Conservation (phyloP, 2,113 vertebrate genomes). For the Thamnophis sirtalis region DNA sequence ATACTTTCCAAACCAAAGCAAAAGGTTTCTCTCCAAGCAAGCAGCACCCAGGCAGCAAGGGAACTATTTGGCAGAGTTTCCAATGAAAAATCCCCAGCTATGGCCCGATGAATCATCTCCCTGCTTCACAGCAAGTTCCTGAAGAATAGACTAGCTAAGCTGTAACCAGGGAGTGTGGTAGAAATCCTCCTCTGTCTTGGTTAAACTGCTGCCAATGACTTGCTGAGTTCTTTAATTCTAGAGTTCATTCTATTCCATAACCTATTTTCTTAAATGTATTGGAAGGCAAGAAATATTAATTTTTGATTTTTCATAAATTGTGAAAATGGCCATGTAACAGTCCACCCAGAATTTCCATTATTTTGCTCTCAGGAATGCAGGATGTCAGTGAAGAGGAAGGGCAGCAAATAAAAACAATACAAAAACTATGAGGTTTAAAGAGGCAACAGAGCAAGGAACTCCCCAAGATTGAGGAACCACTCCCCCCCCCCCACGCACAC, state of each 20-base stretch:
- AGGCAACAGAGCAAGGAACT: not conserved
- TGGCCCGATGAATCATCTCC: slow-evolving; percentile 29
- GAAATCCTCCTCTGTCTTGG: not conserved
- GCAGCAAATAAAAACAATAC: not conserved
- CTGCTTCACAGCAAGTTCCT: slow-evolving; percentile 28
- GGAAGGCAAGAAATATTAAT: not conserved
- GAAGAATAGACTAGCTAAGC: slow-evolving; percentile 21
- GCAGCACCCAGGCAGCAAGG: slow-evolving; percentile 30
- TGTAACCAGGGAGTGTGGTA: not conserved
- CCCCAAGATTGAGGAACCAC: not conserved
- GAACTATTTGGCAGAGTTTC: slow-evolving; percentile 20
- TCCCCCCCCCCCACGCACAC: too few relatives aligned
- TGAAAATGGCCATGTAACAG: not conserved
- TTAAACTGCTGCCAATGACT: not conserved
- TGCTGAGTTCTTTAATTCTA: not conserved
- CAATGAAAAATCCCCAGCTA: slow-evolving; percentile 20
- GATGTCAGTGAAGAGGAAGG: not conserved
- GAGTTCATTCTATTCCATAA: not conserved
- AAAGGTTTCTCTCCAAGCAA: not conserved
- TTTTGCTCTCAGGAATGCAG: not conserved
- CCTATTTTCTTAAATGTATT: not conserved
- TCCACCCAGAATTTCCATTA: not conserved
- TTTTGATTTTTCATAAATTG: not conserved
- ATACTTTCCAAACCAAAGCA: not conserved
- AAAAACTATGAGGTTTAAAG: not conserved